Percentiles rank a stretch among this genome's conserved stretches.
Conservation (phyloP, 2,888 invertebrate genomes). For the Drosophila helvetica region DNA sequence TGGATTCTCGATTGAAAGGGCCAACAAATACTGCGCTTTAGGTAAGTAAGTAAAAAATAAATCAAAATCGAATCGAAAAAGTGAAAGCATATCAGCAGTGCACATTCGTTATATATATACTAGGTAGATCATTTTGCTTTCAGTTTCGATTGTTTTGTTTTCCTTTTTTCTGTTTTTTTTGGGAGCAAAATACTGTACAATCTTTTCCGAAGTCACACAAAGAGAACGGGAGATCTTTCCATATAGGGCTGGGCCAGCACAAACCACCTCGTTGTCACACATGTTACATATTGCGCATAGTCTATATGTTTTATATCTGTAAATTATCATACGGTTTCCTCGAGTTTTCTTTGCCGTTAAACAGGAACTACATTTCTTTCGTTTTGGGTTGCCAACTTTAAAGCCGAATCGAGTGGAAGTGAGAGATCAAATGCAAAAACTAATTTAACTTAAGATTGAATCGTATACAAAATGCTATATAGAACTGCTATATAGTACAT, state of each 20-base stretch:
- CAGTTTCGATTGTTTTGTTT: slow-evolving; percentile 9
- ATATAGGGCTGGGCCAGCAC: slow-evolving; percentile 25
- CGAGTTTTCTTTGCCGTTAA: slow-evolving; percentile 25
- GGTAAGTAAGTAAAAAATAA: slow-evolving; percentile 31
- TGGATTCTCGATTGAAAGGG: slow-evolving; percentile 9
- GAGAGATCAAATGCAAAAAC: slow-evolving; percentile 32
- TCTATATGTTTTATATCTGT: slow-evolving; percentile 14
- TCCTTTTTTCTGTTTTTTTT: slow-evolving; percentile 17
- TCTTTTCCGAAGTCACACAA: slow-evolving; percentile 1
- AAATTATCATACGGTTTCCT: slow-evolving; percentile 30
- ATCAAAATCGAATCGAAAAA: slow-evolving; percentile 13
- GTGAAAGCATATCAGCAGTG: slow-evolving; percentile 7
- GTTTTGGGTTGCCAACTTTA: slow-evolving; percentile 31
- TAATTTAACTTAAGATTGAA: slow-evolving; percentile 28
- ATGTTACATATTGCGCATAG: background rate
- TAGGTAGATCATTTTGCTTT: background rate
- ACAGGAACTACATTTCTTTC: slow-evolving; percentile 41
- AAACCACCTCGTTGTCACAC: background rate
- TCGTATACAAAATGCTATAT: slow-evolving; percentile 16
- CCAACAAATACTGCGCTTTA: slow-evolving; percentile 40
- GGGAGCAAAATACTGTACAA: slow-evolving; percentile 28
- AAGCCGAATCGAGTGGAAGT: slow-evolving; percentile 13
- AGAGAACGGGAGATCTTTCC: slow-evolving; percentile 24
- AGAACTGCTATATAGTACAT: background rate
- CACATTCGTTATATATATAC: background rate